phyloP scores from a whole-genome alignment of 2,797 vertebrate genomes.

The Myioborus melanocephalus region DNA sequence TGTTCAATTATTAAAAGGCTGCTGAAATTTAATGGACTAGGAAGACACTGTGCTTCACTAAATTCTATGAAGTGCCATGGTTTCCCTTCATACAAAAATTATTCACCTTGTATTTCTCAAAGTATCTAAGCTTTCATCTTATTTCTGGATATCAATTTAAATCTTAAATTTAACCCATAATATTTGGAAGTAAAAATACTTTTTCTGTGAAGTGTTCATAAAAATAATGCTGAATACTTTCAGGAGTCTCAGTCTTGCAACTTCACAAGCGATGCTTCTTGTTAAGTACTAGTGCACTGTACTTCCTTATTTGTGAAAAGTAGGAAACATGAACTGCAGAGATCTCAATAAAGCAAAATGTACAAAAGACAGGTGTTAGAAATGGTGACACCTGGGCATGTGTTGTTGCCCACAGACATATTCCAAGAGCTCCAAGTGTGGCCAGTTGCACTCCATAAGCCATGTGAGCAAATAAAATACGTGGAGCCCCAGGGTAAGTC shows the following conservation, averaged over 20 bases:
- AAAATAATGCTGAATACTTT: not conserved
- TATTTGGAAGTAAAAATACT: not conserved
- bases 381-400: not conserved
- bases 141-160: not conserved
- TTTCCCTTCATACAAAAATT: not conserved
- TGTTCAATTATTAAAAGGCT: conserved; percentile 42
- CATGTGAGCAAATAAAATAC: not conserved
- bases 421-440: not conserved
- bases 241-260: not conserved
- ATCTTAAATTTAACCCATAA: not conserved
- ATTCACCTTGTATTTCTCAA: not conserved
- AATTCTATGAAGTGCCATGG: not conserved
- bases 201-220: not conserved
- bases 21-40: not conserved
- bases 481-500: not conserved
- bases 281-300: not conserved
- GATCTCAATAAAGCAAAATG: not conserved
- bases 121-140: not conserved
- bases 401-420: fast-evolving
- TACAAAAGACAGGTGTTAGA: not conserved
- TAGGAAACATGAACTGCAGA: not conserved
- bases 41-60: not conserved
- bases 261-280: not conserved
- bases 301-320: not conserved
- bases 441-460: not conserved